Evolutionary conservation across 2,113 vertebrate species (phyloP).

Genomic region (Rhea americana): DNA sequence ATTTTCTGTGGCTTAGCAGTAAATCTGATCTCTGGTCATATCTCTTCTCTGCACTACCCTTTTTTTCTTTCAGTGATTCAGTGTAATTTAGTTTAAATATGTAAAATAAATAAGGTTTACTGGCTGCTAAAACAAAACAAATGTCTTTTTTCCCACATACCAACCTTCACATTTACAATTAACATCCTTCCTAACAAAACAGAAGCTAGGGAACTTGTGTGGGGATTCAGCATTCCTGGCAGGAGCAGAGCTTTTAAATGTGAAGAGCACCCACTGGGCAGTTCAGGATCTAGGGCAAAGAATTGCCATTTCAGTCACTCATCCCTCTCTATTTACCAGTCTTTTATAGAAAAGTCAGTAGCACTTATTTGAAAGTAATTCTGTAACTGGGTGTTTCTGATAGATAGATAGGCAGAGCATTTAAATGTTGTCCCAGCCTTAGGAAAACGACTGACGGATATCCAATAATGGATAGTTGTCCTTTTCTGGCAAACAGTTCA

Average conservation of each 20-base stretch:
- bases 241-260: slow-evolving; percentile 37
- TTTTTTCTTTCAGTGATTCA: background rate
- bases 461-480: background rate
- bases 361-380: slow-evolving; percentile 1
- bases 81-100: slow-evolving; percentile 8
- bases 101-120: background rate
- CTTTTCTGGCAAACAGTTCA: background rate
- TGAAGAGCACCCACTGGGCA: background rate
- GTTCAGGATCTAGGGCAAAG: slow-evolving; percentile 19
- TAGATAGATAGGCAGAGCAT: background rate
- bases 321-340: slow-evolving; percentile 27
- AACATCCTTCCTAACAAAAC: background rate
- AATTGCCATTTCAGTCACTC: background rate
- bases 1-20: background rate
- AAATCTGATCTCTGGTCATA: background rate
- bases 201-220: background rate
- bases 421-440: slow-evolving; percentile 6
- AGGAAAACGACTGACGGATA: background rate
- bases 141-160: slow-evolving; percentile 3
- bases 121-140: slow-evolving; percentile 29
- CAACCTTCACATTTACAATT: slow-evolving; percentile 9
- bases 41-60: slow-evolving; percentile 5
- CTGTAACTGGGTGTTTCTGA: background rate
- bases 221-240: background rate
- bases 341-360: slow-evolving; percentile 10